Conservation (phyloP, 2,797 vertebrate genomes). For the Cryptoprocta ferox region DNA sequence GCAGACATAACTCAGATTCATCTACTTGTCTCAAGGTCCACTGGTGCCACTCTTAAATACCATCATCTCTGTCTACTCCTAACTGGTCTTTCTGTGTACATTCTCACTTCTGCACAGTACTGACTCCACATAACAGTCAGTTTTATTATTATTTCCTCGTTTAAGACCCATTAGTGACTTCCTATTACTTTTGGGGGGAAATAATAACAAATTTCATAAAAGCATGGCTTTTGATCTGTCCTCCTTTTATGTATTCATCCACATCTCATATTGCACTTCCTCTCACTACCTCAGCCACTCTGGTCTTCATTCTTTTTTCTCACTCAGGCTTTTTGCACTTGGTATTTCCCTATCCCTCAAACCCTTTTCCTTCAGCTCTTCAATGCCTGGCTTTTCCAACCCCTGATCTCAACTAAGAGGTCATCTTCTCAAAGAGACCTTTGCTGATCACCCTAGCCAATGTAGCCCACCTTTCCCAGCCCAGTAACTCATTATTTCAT, state of each 20-base stretch:
- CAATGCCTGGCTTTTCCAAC: not conserved
- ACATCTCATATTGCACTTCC: not conserved
- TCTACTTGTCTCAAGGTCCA: not conserved
- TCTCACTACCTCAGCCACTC: not conserved
- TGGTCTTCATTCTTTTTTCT: slow-evolving; percentile 23
- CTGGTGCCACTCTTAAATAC: not conserved
- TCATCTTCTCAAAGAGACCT: not conserved
- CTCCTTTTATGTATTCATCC: not conserved
- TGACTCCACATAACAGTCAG: not conserved
- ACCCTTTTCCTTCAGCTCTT: not conserved
- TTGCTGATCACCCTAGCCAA: not conserved
- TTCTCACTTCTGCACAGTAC: slow-evolving; percentile 25
- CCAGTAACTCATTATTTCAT: not conserved
- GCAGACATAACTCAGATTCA: not conserved
- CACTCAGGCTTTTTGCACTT: not conserved
- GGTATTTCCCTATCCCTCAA: not conserved
- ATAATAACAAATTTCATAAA: slow-evolving; percentile 12
- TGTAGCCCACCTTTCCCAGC: not conserved
- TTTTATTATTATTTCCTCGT: not conserved
- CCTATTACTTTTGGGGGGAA: not conserved
- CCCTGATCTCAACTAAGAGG: not conserved
- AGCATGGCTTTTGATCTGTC: not conserved
- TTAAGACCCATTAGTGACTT: not conserved
- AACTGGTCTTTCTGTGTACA: not conserved
- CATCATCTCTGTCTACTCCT: not conserved